Conservation (phyloP, 2,888 invertebrate species). For the Lydus trimaculatus region DNA sequence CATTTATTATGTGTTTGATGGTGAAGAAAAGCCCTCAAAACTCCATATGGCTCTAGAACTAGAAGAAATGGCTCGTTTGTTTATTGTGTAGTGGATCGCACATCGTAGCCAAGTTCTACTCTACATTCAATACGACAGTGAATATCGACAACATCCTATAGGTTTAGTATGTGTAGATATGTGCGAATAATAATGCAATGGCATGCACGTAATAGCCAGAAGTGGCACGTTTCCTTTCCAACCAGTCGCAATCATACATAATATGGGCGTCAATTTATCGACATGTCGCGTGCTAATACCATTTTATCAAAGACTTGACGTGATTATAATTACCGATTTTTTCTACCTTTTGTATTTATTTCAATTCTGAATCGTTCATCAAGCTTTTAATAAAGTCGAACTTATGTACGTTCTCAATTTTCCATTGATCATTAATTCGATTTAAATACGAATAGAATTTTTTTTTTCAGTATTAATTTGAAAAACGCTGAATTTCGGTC, state of each 20-base stretch:
- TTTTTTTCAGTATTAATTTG: too few species aligned
- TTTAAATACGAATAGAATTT: too few species aligned
- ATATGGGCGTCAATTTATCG: constrained; percentile 11
- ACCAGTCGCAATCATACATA: background rate
- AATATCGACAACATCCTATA: background rate
- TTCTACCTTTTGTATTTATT: background rate
- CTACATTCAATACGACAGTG: background rate
- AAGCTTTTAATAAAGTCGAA: too few species aligned
- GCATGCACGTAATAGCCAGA: constrained; percentile 31
- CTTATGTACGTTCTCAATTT: too few species aligned
- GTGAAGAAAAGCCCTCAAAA: too few species aligned
- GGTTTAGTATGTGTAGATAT: background rate
- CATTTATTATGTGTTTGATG: too few species aligned
- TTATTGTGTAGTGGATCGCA: too few species aligned
- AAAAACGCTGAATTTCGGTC: too few species aligned
- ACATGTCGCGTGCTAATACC: constrained; percentile 25
- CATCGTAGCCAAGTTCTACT: background rate
- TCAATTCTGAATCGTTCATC: background rate
- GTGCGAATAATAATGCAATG: constrained; percentile 27
- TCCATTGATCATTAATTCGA: too few species aligned
- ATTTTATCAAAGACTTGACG: constrained; percentile 2
- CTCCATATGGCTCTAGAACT: too few species aligned
- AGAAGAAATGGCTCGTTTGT: too few species aligned
- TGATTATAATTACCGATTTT: background rate
- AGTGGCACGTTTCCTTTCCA: constrained; percentile 26